Conservation (phyloP, 2,888 invertebrate genomes). For the Lepidocyrtinus sp. region DNA sequence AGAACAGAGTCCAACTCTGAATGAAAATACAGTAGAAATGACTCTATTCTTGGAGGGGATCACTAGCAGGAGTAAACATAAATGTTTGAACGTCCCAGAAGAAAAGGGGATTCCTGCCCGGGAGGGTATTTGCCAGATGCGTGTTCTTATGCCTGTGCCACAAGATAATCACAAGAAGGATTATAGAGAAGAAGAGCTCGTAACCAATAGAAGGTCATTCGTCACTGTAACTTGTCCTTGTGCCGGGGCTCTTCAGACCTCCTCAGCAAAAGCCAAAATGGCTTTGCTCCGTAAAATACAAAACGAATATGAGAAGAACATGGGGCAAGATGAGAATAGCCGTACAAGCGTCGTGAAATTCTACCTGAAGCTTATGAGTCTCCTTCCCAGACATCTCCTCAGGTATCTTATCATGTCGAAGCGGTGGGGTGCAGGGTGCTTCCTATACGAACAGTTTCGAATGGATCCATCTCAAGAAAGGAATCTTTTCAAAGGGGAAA, state of each 20-base stretch:
- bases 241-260: background rate
- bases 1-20: constrained; percentile 28
- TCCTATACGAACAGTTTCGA: constrained; percentile 42
- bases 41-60: constrained; percentile 45
- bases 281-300: background rate
- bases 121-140: constrained; percentile 43
- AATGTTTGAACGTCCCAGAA: constrained; percentile 48
- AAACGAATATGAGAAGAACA: background rate
- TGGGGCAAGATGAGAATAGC: background rate
- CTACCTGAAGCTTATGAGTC: constrained; percentile 28
- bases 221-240: constrained; percentile 37
- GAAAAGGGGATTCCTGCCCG: constrained; percentile 42
- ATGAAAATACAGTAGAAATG: constrained; percentile 33
- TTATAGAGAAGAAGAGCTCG: background rate
- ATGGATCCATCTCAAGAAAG: background rate
- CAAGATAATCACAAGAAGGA: background rate
- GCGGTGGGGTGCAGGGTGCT: constrained; percentile 46
- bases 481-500: background rate
- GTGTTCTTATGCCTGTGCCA: constrained; percentile 51
- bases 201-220: constrained; percentile 35
- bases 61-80: constrained; percentile 37
- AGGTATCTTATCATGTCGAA: constrained; percentile 48
- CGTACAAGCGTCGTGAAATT: constrained; percentile 18
- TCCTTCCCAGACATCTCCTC: constrained; percentile 56
- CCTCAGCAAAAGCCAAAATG: background rate